A percentile compares a stretch with the other conserved stretches of the same genome.
Conservation (phyloP, 1,140 invertebrate species). For the Cardiocondyla obscurior region DNA sequence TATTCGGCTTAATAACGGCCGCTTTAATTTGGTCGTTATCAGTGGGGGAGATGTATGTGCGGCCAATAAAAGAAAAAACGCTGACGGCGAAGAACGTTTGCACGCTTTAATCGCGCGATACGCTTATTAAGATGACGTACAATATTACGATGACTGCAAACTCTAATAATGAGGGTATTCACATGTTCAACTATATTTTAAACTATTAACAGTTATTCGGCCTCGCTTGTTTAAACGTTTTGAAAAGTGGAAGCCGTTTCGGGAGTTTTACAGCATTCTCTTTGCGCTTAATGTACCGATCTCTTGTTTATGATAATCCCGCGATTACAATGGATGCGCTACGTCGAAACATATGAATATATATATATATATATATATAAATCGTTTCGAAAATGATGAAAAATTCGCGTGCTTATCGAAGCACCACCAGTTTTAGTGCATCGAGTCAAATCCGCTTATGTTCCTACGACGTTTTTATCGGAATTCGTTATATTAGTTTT, state of each 20-base stretch:
- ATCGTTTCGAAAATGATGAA: background rate
- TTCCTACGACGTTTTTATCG: background rate
- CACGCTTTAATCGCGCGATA: background rate
- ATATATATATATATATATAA: too few relatives aligned
- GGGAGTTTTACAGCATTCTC: background rate
- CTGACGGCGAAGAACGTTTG: background rate
- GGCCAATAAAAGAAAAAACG: background rate
- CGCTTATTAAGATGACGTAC: too few relatives aligned
- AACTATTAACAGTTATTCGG: background rate
- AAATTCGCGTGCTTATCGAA: background rate
- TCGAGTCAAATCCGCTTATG: constrained; percentile 20
- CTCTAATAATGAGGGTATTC: constrained; percentile 9
- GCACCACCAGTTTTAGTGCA: background rate
- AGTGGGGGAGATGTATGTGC: background rate
- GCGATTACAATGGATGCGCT: background rate
- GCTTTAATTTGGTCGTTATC: background rate
- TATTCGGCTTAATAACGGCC: background rate
- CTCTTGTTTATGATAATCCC: constrained; percentile 47
- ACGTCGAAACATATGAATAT: background rate
- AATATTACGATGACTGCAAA: background rate
- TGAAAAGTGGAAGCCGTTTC: background rate
- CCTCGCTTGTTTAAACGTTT: constrained; percentile 9
- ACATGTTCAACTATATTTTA: constrained; percentile 5
- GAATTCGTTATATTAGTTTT: constrained; percentile 45
- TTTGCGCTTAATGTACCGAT: constrained; percentile 25